Evolutionary conservation across 2,888 invertebrate genomes (phyloP).

Genomic region (Lissocephala sabroskyi): DNA sequence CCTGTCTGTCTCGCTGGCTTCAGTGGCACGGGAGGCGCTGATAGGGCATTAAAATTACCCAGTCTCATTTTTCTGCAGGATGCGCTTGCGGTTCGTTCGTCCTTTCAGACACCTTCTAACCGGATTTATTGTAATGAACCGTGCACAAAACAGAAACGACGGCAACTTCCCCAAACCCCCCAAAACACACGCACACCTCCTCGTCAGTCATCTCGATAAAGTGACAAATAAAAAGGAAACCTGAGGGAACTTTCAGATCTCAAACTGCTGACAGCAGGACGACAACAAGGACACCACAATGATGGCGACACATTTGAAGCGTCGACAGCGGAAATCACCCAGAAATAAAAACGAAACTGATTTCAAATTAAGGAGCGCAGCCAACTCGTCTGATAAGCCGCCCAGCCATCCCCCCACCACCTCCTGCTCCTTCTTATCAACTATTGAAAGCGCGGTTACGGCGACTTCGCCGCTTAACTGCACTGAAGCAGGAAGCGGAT

Average conservation of each 20-base stretch:
- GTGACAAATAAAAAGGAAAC: slow-evolving; percentile 31
- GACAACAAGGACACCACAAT: neutral
- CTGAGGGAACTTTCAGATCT: slow-evolving; percentile 1
- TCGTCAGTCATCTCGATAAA: slow-evolving; percentile 48
- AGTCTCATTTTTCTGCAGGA: too few relatives aligned
- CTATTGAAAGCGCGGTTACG: slow-evolving; percentile 40
- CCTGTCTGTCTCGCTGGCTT: too few relatives aligned
- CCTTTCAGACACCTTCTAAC: slow-evolving; percentile 47
- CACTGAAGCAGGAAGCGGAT: slow-evolving; percentile 36
- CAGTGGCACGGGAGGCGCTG: slow-evolving; percentile 30
- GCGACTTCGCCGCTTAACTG: slow-evolving; percentile 43
- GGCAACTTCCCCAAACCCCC: too few relatives aligned
- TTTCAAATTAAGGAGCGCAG: slow-evolving; percentile 4
- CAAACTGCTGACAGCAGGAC: slow-evolving; percentile 53
- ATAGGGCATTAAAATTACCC: slow-evolving; percentile 65
- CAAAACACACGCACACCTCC: too few relatives aligned
- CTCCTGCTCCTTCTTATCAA: slow-evolving; percentile 7
- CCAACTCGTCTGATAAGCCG: slow-evolving; percentile 49
- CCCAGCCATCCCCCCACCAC: neutral
- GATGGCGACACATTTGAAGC: slow-evolving; percentile 32
- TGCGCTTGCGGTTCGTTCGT: too few relatives aligned
- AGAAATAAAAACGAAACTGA: slow-evolving; percentile 10
- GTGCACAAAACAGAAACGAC: slow-evolving; percentile 64
- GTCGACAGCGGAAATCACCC: slow-evolving; percentile 2
- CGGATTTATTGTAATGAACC: slow-evolving; percentile 70